Conservation (phyloP, 2,888 invertebrate genomes). For the Globia sparganii region DNA sequence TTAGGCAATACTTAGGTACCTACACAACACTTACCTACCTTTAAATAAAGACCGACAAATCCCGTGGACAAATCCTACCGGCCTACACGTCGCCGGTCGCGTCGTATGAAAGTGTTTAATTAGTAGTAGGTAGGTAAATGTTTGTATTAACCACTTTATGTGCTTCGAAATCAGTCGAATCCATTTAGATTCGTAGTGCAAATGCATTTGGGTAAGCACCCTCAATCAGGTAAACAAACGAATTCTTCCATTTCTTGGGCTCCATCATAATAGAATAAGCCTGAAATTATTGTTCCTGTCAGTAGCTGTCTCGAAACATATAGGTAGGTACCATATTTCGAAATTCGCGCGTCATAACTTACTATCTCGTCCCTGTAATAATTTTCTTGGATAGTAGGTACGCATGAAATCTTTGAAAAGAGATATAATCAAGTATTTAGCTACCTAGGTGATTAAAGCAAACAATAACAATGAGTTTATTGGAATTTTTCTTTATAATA, state of each 20-base stretch:
- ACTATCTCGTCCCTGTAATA: background rate
- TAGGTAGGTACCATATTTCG: background rate
- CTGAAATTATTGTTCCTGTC: background rate
- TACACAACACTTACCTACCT: no score
- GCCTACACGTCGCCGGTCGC: no score
- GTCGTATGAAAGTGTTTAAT: background rate
- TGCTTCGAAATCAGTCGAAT: background rate
- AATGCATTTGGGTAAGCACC: background rate
- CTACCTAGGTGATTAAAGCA: background rate
- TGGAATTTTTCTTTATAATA: background rate
- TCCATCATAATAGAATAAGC: background rate
- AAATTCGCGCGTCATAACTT: constrained; percentile 1
- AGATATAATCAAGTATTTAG: background rate
- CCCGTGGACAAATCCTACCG: background rate
- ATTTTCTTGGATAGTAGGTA: background rate
- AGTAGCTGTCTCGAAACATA: background rate
- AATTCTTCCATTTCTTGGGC: background rate
- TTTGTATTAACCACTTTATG: background rate
- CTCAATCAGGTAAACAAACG: background rate
- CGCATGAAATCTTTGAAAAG: background rate
- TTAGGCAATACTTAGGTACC: no score
- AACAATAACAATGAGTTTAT: background rate
- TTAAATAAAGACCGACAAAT: background rate
- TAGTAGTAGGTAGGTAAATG: background rate
- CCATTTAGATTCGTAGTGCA: background rate